Percentiles rank a stretch among this genome's conserved stretches.
Conservation (phyloP, 2,888 invertebrate genomes). For the Unio delphinus region DNA sequence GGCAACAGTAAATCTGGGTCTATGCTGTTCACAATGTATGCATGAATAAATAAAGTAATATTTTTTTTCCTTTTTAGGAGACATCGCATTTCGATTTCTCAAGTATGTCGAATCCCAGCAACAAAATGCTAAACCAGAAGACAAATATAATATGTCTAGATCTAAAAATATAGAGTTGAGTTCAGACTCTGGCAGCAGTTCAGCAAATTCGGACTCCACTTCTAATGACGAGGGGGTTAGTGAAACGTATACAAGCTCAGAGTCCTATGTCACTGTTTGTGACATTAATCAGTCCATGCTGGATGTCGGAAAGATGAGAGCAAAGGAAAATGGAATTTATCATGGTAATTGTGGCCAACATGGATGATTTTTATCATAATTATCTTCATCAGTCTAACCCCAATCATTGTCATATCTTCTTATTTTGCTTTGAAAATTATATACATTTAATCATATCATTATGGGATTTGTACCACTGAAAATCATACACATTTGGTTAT, state of each 20-base stretch:
- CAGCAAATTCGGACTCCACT: constrained; percentile 5
- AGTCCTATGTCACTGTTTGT: constrained; percentile 73
- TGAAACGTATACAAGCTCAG: constrained; percentile 16
- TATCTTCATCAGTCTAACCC: background rate
- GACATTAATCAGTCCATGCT: constrained; percentile 96
- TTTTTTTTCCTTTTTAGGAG: constrained; percentile 77
- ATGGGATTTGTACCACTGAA: too few relatives aligned
- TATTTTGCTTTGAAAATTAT: too few relatives aligned
- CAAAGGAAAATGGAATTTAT: constrained; percentile 76
- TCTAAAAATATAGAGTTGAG: constrained; percentile 14
- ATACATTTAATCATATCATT: too few relatives aligned
- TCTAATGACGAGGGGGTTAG: constrained; percentile 19
- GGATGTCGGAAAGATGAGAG: constrained; percentile 87
- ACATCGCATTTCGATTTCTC: constrained; percentile 91
- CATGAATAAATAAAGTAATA: too few relatives aligned
- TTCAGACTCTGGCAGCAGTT: constrained; percentile 3
- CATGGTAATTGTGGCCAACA: background rate
- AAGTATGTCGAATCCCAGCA: constrained; percentile 58
- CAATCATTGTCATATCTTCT: too few relatives aligned
- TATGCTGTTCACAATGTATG: too few relatives aligned
- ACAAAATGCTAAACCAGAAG: background rate
- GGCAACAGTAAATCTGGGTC: too few relatives aligned
- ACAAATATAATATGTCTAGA: constrained; percentile 31
- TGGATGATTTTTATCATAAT: too few relatives aligned
- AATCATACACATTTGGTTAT: too few relatives aligned